Conservation (phyloP, 2,113 vertebrate genomes). For the Pungitius pungitius region DNA sequence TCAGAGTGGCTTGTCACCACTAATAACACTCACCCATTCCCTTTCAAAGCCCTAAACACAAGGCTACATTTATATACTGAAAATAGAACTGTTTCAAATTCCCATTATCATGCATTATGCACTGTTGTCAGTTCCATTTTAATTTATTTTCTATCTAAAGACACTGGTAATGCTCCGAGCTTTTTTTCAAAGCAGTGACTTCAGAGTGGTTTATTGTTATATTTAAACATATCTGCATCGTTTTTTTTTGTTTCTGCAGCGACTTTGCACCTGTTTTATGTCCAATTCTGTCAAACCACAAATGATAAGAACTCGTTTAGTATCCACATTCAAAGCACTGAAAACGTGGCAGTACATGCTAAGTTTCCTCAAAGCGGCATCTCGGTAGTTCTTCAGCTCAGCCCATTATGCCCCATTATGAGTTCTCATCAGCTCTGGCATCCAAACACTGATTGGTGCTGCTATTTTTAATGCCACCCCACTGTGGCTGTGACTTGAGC, state of each 20-base stretch:
- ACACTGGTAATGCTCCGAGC: constrained; percentile 43
- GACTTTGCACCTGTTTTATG: constrained; percentile 53
- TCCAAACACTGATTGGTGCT: constrained; percentile 62
- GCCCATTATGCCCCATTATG: constrained; percentile 60
- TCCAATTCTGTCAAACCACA: constrained; percentile 47
- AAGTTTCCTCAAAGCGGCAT: constrained; percentile 55
- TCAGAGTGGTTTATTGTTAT: constrained; percentile 39
- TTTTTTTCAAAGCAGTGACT: constrained; percentile 64
- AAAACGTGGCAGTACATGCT: constrained; percentile 50
- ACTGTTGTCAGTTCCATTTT: constrained; percentile 63
- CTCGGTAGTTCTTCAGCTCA: constrained; percentile 46
- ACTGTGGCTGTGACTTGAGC: constrained; percentile 56
- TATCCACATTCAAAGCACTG: constrained; percentile 43
- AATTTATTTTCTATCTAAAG: constrained; percentile 35
- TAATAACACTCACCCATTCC: constrained; percentile 35
- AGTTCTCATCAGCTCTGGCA: constrained; percentile 61
- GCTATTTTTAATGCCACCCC: constrained; percentile 72
- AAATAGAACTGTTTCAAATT: constrained; percentile 67
- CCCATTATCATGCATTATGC: constrained; percentile 66
- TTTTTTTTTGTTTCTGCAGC: constrained; percentile 8
- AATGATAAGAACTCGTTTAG: constrained; percentile 35
- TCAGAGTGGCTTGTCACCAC: constrained; percentile 56
- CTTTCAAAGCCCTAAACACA: constrained; percentile 39
- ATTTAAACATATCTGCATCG: constrained; percentile 55
- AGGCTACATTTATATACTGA: constrained; percentile 53